Conservation (phyloP, 2,797 vertebrate species). For the Leptodactylus fallax region DNA sequence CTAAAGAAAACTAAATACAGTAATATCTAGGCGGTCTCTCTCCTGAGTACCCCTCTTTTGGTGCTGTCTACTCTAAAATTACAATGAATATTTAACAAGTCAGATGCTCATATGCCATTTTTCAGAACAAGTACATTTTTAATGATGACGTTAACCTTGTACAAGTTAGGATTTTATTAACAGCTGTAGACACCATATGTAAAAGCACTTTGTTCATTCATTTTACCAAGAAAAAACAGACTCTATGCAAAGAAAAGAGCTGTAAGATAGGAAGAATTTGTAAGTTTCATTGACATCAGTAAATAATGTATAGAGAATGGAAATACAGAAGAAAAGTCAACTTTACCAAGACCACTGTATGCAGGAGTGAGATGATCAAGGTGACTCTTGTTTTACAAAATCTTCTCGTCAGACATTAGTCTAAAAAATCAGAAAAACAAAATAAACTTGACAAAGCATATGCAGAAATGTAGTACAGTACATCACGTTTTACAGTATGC, state of each 20-base stretch:
- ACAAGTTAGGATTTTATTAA: not conserved
- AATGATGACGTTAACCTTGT: not conserved
- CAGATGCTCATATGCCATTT: not conserved
- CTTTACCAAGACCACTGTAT: too few species aligned
- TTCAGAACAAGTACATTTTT: not conserved
- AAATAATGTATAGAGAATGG: not conserved
- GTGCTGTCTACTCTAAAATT: not conserved
- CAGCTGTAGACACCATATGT: not conserved
- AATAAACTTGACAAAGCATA: too few species aligned
- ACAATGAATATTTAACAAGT: conserved; percentile 8
- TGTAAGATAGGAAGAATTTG: not conserved
- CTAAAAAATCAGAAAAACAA: too few species aligned
- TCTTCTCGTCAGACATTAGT: too few species aligned
- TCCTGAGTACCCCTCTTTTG: not conserved
- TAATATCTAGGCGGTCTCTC: not conserved
- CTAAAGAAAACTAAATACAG: not conserved
- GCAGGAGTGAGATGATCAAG: too few species aligned
- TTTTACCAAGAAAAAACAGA: not conserved
- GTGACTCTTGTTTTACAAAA: too few species aligned
- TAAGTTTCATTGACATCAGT: not conserved
- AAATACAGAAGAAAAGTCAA: not conserved
- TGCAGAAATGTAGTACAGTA: too few species aligned
- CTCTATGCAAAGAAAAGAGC: not conserved
- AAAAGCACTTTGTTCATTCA: not conserved
- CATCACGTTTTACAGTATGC: too few species aligned